A percentile compares a stretch with the other conserved stretches of the same genome.
These are phyloP conservation scores for Vanessa tameamea DNA, from an alignment of 1,140 invertebrate species.

Conservation along the genomic window DNA sequence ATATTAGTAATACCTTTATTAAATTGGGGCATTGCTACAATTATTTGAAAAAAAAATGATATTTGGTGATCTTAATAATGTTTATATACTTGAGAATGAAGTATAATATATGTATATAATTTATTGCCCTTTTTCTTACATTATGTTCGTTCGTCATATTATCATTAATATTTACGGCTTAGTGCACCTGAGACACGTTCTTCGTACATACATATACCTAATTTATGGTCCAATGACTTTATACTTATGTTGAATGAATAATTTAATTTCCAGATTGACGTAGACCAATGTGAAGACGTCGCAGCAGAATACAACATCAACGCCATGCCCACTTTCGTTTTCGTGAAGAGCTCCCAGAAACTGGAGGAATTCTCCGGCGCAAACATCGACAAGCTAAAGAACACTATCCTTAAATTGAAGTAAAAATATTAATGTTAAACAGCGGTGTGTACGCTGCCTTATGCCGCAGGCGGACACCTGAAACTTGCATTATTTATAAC, in stretches of 20 bases:
- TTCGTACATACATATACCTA: too few relatives aligned
- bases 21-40: too few relatives aligned
- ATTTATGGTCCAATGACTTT: neutral
- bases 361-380: conserved; percentile 90
- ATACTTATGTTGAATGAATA: neutral
- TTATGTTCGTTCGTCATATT: too few relatives aligned
- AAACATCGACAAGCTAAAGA: conserved; percentile 87
- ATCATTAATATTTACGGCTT: too few relatives aligned
- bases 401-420: conserved; percentile 83
- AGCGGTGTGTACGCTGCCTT: conserved; percentile 42
- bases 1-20: too few relatives aligned
- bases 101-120: too few relatives aligned
- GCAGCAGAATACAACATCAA: conserved; percentile 89
- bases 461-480: conserved; percentile 8
- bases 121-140: too few relatives aligned
- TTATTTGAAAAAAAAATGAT: too few relatives aligned
- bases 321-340: conserved; percentile 97
- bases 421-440: conserved; percentile 43
- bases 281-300: conserved; percentile 93
- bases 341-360: conserved; percentile 89
- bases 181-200: too few relatives aligned
- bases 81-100: too few relatives aligned
- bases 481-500: conserved; percentile 6
- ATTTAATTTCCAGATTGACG: conserved; percentile 88
- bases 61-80: too few relatives aligned